Evolutionary conservation across 2,888 invertebrate genomes (phyloP), one percentile per base, ranked within the genome.

Genomic region (Sabellastarte sp.): DNA sequence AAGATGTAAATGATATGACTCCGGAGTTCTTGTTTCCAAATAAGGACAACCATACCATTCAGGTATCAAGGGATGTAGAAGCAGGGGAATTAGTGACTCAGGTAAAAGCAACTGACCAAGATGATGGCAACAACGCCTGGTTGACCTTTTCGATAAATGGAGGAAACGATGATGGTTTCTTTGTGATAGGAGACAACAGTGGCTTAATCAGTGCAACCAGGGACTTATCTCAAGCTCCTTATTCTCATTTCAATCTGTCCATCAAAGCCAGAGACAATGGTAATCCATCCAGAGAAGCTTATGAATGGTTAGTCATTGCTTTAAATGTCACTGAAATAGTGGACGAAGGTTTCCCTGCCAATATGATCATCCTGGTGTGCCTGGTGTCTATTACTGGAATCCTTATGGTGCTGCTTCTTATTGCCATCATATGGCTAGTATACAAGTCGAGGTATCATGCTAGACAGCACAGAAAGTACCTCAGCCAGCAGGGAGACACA

Each of bases 331-430:
- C 10, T 15, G 20, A 20, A 20, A 10, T 20, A 15, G 41, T 15
- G 41, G 41, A 41, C 20, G 41, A 41, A 10, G 5, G 53, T 5
- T 53, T 20, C 28, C 53, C 53, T 26, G 20, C 53, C 5, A 53
- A 53, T 26, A 53, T 53, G 53, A 53, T 53, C 20, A 53, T 53
- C 24, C 20, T 53, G 4, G 24, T 53, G 5, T 10, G 10, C 20
- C 5, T 53, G 53, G 53, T 53, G 53, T 53, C 53, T 20, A 26
- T 53, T 15, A n/a, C 53, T 53, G 53, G 53, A 26, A 26, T 53
- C 20, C 53, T 53, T 26, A 53, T 53, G 53, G 5, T 53, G 20
- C 53, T 53, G 5, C 53, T 53, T 5, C 53, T 53, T 10, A 26
- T 26, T 5, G 53, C 53, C 24, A 53, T 53, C 26, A 5, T 26